phyloP scores from a whole-genome alignment of 2,888 invertebrate genomes.

The Hirtodrosophila histrioides region DNA sequence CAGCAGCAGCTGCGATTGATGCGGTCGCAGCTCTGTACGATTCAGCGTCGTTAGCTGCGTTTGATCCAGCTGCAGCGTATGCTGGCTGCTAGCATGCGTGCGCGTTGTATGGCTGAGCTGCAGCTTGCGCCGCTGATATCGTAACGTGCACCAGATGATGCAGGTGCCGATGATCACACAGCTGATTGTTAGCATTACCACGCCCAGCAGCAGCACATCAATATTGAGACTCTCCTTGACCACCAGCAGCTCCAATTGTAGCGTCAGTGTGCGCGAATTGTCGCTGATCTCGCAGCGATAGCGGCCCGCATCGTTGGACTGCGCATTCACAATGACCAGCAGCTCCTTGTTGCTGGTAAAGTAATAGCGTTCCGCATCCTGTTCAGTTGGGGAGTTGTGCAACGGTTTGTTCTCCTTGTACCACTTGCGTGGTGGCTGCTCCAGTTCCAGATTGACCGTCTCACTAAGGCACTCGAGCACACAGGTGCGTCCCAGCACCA shows the following conservation, averaged over 20 bases:
- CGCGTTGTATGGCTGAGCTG: conserved; percentile 41
- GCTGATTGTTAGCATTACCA: conserved; percentile 94
- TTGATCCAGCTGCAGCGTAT: conserved; percentile 73
- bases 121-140: conserved; percentile 73
- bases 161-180: conserved; percentile 96
- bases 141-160: conserved; percentile 83
- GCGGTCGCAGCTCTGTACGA: conserved; percentile 72
- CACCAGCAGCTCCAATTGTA: conserved; percentile 77
- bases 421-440: conserved; percentile 86
- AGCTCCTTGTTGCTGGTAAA: conserved; percentile 95
- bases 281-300: conserved; percentile 97
- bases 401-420: conserved; percentile 91
- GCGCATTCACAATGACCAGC: conserved; percentile 93
- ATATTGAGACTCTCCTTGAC: conserved; percentile 74
- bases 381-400: conserved; percentile 84
- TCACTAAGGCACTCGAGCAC: conserved; percentile 90
- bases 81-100: conserved; percentile 54
- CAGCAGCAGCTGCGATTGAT: conserved; percentile 58
- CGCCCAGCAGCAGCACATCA: conserved; percentile 87
- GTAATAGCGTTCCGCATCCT: conserved; percentile 89
- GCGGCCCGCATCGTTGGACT: conserved; percentile 91
- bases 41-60: conserved; percentile 80
- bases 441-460: conserved; percentile 88
- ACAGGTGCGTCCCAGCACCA: conserved; percentile 91
- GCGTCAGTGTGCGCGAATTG: conserved; percentile 77